A percentile compares a stretch with the other conserved stretches of the same genome.
Evolutionary conservation across 2,113 vertebrate species (phyloP).

Genomic region (Agapornis roseicollis): DNA sequence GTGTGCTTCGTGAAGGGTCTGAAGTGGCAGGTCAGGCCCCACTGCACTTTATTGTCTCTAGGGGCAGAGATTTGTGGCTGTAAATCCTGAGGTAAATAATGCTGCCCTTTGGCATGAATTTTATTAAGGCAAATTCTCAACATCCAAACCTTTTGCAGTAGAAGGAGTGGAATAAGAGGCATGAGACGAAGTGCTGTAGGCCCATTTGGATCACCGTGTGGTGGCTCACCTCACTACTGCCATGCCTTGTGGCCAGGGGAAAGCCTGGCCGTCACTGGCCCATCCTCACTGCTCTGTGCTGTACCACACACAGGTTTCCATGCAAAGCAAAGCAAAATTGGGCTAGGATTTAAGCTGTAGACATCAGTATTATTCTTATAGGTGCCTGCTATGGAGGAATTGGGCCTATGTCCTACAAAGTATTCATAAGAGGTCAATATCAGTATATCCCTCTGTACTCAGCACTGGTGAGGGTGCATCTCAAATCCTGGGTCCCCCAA

Average conservation of each 20-base stretch:
- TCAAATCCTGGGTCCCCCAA: not conserved
- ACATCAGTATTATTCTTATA: not conserved
- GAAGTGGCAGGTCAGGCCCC: accelerated
- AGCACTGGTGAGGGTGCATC: not conserved
- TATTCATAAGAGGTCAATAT: not conserved
- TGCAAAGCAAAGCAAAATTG: accelerated
- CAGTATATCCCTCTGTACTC: not conserved
- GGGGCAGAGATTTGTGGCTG: not conserved
- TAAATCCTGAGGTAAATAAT: not conserved
- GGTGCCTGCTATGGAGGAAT: not conserved
- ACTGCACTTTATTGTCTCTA: accelerated
- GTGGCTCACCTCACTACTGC: not conserved
- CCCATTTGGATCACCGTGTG: not conserved
- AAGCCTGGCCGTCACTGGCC: not conserved
- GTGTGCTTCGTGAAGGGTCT: not conserved
- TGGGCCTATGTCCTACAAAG: too few relatives aligned
- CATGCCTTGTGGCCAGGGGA: not conserved
- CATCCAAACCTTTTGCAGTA: not conserved
- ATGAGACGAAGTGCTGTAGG: too few relatives aligned
- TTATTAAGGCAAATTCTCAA: not conserved
- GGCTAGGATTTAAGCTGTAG: too few relatives aligned
- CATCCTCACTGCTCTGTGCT: accelerated
- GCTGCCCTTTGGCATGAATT: not conserved
- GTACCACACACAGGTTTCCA: not conserved
- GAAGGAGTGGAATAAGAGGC: not conserved